Conservation (phyloP, 2,113 vertebrate genomes). For the Oxyruncus cristatus region DNA sequence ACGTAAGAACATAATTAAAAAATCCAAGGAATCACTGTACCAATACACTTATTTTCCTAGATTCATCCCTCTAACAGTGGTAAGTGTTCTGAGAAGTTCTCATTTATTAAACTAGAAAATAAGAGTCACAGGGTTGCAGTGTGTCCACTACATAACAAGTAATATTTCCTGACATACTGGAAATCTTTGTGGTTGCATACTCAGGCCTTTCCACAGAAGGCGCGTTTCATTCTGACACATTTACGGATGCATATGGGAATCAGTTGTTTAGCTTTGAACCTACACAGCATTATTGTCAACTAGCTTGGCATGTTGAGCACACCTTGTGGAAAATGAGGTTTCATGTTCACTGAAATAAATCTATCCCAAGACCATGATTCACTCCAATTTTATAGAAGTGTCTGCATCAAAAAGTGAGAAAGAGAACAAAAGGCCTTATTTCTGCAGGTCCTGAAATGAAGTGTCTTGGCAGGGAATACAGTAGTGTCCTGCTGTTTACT, state of each 20-base stretch:
- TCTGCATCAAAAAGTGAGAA: slow-evolving; percentile 3
- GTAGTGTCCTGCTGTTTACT: background rate
- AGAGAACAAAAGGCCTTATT: background rate
- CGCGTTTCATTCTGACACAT: background rate
- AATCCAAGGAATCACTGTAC: background rate
- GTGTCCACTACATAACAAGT: background rate
- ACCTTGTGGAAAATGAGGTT: background rate
- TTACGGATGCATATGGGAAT: background rate
- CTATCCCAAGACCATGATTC: background rate
- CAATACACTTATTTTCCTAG: background rate
- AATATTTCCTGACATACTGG: background rate
- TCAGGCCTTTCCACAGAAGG: background rate
- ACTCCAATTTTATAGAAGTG: background rate
- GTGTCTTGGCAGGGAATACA: background rate
- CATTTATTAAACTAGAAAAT: background rate
- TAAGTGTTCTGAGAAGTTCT: background rate
- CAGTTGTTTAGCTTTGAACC: background rate
- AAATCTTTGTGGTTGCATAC: background rate
- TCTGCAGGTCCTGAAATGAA: background rate
- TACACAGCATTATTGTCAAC: background rate
- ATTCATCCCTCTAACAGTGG: background rate
- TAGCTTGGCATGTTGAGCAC: background rate
- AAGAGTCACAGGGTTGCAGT: background rate
- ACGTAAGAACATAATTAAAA: background rate
- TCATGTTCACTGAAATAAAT: background rate